A percentile compares a stretch with the other conserved stretches of the same genome.
Evolutionary conservation across 2,113 vertebrate species (phyloP).

Genomic region (Atrichornis clamosus): DNA sequence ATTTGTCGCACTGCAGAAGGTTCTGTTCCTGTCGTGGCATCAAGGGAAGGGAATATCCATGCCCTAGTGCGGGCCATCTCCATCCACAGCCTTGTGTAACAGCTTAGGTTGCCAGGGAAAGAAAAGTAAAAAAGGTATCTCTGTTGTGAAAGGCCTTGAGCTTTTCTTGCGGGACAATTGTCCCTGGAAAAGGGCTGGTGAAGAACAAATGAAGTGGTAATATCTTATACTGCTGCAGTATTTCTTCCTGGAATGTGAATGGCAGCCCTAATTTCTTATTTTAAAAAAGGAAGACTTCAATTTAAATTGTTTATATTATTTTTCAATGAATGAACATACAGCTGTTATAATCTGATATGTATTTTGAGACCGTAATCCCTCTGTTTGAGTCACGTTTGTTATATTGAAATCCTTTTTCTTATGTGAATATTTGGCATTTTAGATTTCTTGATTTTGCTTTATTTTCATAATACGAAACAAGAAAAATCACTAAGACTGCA

Average conservation of each 20-base stretch:
- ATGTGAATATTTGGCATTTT: background rate
- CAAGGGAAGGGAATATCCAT: background rate
- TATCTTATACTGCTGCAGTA: background rate
- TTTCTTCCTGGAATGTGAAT: background rate
- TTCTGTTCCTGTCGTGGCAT: background rate
- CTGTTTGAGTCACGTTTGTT: background rate
- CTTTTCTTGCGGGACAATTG: background rate
- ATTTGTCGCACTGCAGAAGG: background rate
- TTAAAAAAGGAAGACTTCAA: background rate
- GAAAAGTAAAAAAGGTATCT: background rate
- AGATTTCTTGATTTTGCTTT: background rate
- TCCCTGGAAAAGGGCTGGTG: background rate
- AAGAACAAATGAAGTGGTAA: background rate
- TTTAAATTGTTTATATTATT: background rate
- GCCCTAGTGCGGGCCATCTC: background rate
- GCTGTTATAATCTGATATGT: background rate
- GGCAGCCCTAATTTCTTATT: background rate
- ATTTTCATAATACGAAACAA: background rate
- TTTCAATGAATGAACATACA: background rate
- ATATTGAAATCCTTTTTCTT: background rate
- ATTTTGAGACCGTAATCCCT: background rate
- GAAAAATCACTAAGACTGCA: background rate
- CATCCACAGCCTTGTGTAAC: background rate
- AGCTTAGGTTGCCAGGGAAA: background rate
- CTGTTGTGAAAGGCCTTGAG: background rate